phyloP scores from a whole-genome alignment of 2,888 invertebrate species.

The Cremastobaeus sp. region DNA sequence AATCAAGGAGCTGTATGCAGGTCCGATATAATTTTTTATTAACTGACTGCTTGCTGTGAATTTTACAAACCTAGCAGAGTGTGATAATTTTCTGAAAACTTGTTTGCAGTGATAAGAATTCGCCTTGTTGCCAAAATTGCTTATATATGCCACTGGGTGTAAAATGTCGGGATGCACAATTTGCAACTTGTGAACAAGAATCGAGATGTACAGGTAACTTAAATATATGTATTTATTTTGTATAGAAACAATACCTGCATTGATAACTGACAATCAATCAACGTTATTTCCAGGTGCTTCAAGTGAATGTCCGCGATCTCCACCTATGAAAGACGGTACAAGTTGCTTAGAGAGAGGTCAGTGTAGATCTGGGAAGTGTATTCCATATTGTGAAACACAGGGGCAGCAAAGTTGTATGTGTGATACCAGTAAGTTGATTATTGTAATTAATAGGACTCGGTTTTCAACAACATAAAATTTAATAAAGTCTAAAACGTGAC shows the following conservation, averaged over 20 bases:
- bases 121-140: constrained; percentile 95
- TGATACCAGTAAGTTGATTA: constrained; percentile 85
- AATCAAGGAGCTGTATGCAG: constrained; percentile 93
- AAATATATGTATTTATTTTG: too few relatives aligned
- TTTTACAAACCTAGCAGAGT: neutral
- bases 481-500: too few relatives aligned
- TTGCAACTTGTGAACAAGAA: constrained; percentile 95
- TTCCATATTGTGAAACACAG: constrained; percentile 96
- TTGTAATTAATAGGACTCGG: too few relatives aligned
- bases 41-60: neutral
- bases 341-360: constrained; percentile 94
- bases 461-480: too few relatives aligned
- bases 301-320: constrained; percentile 91
- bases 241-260: too few relatives aligned
- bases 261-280: too few relatives aligned
- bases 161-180: constrained; percentile 94
- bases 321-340: constrained; percentile 91
- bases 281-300: too few relatives aligned
- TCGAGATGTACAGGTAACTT: constrained; percentile 85
- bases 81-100: constrained; percentile 1
- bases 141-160: constrained; percentile 89
- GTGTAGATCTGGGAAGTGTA: constrained; percentile 93
- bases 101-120: constrained; percentile 91
- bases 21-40: constrained; percentile 75
- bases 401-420: constrained; percentile 97